Conservation (phyloP, 2,888 invertebrate species). For the Xanthia icteritia region DNA sequence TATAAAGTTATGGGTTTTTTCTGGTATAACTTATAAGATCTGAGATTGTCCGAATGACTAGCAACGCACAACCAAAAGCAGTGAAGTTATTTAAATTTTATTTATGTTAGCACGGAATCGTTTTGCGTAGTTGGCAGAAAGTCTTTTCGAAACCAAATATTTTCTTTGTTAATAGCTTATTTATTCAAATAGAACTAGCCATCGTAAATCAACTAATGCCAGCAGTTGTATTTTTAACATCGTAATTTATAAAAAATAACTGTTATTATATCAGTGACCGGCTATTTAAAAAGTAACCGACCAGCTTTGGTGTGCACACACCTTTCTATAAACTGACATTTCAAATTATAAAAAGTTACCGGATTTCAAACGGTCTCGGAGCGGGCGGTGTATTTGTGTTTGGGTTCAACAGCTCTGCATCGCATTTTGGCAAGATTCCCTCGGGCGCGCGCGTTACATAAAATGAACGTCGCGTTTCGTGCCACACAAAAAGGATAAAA, state of each 20-base stretch:
- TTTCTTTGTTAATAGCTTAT: neutral
- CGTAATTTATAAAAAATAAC: neutral
- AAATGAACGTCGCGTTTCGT: conserved; percentile 83
- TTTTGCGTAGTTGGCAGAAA: conserved; percentile 26
- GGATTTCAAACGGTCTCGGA: conserved; percentile 85
- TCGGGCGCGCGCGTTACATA: conserved; percentile 84
- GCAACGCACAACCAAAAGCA: neutral
- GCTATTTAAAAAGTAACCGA: conserved; percentile 16
- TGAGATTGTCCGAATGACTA: neutral
- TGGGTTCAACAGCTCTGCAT: conserved; percentile 71
- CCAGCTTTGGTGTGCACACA: conserved; percentile 23
- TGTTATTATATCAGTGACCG: neutral
- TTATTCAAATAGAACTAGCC: neutral
- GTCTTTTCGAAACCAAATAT: too few species aligned
- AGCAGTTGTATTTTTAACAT: neutral
- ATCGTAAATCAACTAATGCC: conserved; percentile 3
- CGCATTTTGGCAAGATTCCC: conserved; percentile 89
- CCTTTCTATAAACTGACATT: conserved; percentile 72
- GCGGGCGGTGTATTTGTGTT: conserved; percentile 71
- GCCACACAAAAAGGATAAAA: conserved; percentile 86
- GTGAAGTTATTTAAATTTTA: neutral
- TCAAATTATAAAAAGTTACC: conserved; percentile 82
- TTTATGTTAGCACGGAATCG: neutral
- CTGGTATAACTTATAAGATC: neutral
- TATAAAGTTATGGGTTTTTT: neutral